Evolutionary conservation across 2,888 invertebrate species (phyloP), one percentile per base, ranked within the genome.

Genomic region (Geophilus truncorum): DNA sequence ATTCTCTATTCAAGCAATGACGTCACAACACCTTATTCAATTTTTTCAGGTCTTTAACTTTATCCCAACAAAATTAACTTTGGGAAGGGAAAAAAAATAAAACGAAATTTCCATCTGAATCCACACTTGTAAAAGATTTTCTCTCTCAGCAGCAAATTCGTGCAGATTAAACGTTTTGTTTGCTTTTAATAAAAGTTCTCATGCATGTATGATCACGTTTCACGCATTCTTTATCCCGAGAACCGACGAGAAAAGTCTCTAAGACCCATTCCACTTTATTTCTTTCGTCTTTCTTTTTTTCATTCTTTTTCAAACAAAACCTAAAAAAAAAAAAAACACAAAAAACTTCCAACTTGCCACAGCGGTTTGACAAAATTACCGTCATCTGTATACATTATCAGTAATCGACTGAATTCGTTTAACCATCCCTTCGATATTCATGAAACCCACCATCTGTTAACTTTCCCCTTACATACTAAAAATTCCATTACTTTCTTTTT

Each of bases 331-430:
- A 70, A 28, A 12, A 15, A 70, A 15, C 4, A 12, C 5, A 25
- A 70, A 70, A 70, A 70, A 70, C 12, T 70, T 25, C 4, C 28
- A 28, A 25, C 70, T 70, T 70, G 70, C 25, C 70, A 70, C 70
- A 28, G 28, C 70, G 28, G 70, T 70, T 70, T 70, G 70, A 70
- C 70, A 70, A 70, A 70, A 70, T 70, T 70, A 70, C 70, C 70
- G 28, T 62, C 62, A 23, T 62, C 62, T 15, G 62, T 62, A 62
- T 62, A 62, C 62, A 62, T 70, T 70, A 70, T 70, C 70, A 70
- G 70, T 12, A 70, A 70, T 70, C 70, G 25, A 70, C 70, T 25
- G 70, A 70, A 70, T 70, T 70, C 70, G 70, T 70, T 70, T 28
- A 70, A 25, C 23, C 70, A 70, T 70, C 28, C n/a, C 70, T 45